Conservation (phyloP, 2,113 vertebrate genomes). For the Aegithalos caudatus region DNA sequence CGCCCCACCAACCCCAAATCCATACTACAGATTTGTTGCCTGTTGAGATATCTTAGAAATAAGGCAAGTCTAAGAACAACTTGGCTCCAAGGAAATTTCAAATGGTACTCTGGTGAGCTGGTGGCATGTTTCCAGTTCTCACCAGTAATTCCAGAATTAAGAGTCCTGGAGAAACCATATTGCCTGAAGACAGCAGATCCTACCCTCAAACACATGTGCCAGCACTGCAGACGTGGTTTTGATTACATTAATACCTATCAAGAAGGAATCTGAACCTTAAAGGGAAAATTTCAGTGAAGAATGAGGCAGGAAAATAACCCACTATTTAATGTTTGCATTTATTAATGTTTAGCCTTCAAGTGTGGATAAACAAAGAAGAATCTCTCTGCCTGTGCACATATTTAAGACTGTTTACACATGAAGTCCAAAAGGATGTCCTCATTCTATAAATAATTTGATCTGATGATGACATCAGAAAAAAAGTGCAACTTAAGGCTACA, state of each 20-base stretch:
- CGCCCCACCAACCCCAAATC: not conserved
- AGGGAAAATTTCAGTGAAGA: not conserved
- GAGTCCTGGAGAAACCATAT: not conserved
- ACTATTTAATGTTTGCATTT: not conserved
- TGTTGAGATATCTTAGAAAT: not conserved
- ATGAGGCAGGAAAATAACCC: accelerated
- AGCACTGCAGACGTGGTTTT: not conserved
- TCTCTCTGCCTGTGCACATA: not conserved
- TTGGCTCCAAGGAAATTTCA: not conserved
- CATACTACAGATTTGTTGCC: not conserved
- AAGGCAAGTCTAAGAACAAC: not conserved
- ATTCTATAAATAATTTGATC: slow-evolving; percentile 62
- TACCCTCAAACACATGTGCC: accelerated
- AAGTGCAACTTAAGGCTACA: not conserved
- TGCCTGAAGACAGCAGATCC: not conserved
- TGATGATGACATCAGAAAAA: not conserved
- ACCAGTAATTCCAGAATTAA: not conserved
- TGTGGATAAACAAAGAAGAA: slow-evolving; percentile 18
- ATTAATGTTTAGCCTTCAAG: not conserved
- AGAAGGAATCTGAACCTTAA: not conserved
- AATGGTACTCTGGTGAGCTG: not conserved
- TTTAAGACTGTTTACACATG: not conserved
- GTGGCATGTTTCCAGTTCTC: not conserved
- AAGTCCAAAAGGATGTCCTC: slow-evolving; percentile 38
- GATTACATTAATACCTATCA: not conserved